Conservation (phyloP, 2,888 invertebrate genomes). For the Oxytorus armatus region DNA sequence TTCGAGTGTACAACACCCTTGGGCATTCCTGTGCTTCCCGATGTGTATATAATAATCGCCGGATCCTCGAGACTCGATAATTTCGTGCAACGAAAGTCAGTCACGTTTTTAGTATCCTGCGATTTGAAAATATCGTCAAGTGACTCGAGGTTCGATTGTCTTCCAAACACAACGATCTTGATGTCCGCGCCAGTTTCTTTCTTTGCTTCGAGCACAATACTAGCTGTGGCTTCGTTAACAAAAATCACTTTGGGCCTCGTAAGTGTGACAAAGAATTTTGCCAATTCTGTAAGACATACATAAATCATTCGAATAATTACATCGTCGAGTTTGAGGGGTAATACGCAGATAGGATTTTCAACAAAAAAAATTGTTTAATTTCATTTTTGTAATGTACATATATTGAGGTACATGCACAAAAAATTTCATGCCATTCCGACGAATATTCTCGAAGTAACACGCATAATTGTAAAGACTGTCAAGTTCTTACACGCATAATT, state of each 20-base stretch:
- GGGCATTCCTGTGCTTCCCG: slow-evolving; percentile 73
- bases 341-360: too few relatives aligned
- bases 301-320: neutral
- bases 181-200: slow-evolving; percentile 66
- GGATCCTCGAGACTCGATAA: slow-evolving; percentile 62
- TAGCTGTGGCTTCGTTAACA: slow-evolving; percentile 59
- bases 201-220: slow-evolving; percentile 61
- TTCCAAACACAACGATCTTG: slow-evolving; percentile 73
- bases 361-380: too few relatives aligned
- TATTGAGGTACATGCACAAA: too few relatives aligned
- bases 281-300: slow-evolving; percentile 69
- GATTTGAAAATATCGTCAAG: slow-evolving; percentile 70
- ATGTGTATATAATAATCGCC: slow-evolving; percentile 72
- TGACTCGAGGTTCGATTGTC: slow-evolving; percentile 62
- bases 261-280: slow-evolving; percentile 72
- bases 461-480: too few relatives aligned
- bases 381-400: too few relatives aligned
- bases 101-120: slow-evolving; percentile 61
- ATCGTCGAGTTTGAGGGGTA: too few relatives aligned
- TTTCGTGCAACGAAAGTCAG: slow-evolving; percentile 69
- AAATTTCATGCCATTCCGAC: too few relatives aligned
- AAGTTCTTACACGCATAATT: too few relatives aligned
- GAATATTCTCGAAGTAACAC: too few relatives aligned
- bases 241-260: slow-evolving; percentile 77
- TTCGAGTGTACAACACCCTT: slow-evolving; percentile 72